Conservation (phyloP, 2,888 invertebrate genomes). For the Aphidius colemani region DNA sequence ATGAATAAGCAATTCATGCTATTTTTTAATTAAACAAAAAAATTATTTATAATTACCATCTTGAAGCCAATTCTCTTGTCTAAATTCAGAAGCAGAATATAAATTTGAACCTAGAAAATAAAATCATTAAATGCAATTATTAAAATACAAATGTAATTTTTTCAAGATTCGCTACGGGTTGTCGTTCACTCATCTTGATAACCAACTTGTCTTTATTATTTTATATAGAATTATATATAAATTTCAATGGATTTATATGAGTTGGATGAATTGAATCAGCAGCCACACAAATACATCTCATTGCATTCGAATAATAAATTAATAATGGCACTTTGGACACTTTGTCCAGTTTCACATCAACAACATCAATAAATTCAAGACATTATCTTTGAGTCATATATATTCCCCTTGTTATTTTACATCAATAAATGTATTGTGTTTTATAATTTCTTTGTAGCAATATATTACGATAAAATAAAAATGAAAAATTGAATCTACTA, state of each 20-base stretch:
- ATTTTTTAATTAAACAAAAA: constrained; percentile 4
- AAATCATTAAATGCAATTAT: too few species aligned
- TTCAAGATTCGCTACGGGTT: constrained; percentile 47
- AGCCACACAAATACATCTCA: constrained; percentile 37
- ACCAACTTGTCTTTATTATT: constrained; percentile 44
- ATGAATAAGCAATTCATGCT: neutral
- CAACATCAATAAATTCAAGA: too few species aligned
- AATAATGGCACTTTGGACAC: constrained; percentile 28
- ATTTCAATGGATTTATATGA: neutral
- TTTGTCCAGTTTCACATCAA: too few species aligned
- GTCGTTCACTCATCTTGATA: constrained; percentile 47
- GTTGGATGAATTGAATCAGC: constrained; percentile 42
- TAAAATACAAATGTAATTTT: constrained; percentile 13
- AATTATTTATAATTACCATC: constrained; percentile 44
- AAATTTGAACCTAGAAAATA: constrained; percentile 45
- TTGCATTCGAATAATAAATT: constrained; percentile 36
- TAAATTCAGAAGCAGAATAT: constrained; percentile 47
- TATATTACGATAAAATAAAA: neutral
- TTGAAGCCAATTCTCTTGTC: constrained; percentile 54
- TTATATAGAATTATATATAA: constrained; percentile 14
- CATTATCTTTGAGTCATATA: constrained; percentile 6
- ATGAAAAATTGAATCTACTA: too few species aligned
- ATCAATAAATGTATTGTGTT: neutral
- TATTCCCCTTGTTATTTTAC: constrained; percentile 1
- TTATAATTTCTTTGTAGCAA: constrained; percentile 3